A percentile compares a stretch with the other conserved stretches of the same genome.
phyloP scores from a whole-genome alignment of 2,888 invertebrate species.

The Ecliptopera silaceata region DNA sequence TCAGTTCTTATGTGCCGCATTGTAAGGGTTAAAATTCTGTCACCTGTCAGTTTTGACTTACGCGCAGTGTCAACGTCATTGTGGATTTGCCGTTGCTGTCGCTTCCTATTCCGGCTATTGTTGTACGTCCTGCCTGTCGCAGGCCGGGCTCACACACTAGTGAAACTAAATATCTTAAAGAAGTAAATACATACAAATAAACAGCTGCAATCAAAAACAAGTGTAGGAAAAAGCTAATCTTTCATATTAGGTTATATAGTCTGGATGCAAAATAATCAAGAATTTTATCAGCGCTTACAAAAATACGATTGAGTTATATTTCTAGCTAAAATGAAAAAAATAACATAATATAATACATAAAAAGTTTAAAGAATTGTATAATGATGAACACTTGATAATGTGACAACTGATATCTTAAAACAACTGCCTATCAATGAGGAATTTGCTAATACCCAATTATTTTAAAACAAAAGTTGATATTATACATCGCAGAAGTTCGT shows the following conservation, averaged over 20 bases:
- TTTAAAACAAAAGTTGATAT: constrained; percentile 1
- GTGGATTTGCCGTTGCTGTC: constrained; percentile 68
- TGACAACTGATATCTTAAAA: not conserved
- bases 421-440: constrained; percentile 11
- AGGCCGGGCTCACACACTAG: constrained; percentile 56
- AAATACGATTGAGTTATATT: too few species aligned
- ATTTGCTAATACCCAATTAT: constrained; percentile 21
- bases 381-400: not conserved
- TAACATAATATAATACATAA: too few species aligned
- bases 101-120: constrained; percentile 82
- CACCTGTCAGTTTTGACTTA: constrained; percentile 13
- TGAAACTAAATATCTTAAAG: not conserved
- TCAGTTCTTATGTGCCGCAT: not conserved
- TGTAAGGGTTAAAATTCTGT: constrained; percentile 7
- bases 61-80: constrained; percentile 37
- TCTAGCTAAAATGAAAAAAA: too few species aligned
- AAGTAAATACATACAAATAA: not conserved
- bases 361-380: too few species aligned
- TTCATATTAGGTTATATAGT: too few species aligned
- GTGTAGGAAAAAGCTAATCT: too few species aligned
- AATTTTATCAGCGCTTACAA: too few species aligned
- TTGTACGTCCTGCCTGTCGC: constrained; percentile 70
- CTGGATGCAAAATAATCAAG: too few species aligned
- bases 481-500: constrained; percentile 2
- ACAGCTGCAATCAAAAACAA: not conserved